Evolutionary conservation across 1,140 invertebrate species (phyloP), one percentile per base, ranked within the genome.

Genomic region (Drosophila sulfurigaster): DNA sequence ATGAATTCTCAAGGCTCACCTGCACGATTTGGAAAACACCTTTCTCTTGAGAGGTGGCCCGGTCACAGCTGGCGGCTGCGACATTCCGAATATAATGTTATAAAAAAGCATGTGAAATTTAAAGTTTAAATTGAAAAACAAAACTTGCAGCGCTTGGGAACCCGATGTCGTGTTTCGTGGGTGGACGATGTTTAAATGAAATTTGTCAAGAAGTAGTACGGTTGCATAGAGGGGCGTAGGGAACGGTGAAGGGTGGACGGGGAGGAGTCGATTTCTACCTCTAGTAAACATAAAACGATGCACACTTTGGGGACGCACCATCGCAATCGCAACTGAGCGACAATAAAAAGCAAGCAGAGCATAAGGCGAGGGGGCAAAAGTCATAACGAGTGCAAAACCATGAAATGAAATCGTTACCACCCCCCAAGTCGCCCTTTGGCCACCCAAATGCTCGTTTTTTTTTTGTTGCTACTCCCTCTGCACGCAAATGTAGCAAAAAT

Each of bases 311-410:
- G 85, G 85, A 85, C 85, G 51, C 68, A 30, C 20, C 64, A 52
- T 5, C 72, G 54, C 81, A 35, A 45, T 77, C 54, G 76, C 74
- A 87, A 81, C 83, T 87, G 85, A 72, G 86, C 85, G 81, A 88
- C 83, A 89, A 88, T 89, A 88, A 88, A 88, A 88, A 81, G 10
- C 57, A 75, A 68, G 85, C 59, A 78, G 76, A 74, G 79, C 65
- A 69, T 46, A 62, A 67, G 68, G 69, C 57, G 20, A 66, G 57
- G 52, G 65, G 75, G 75, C 75, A 90, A 83, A 83, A 89, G 85
- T 89, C 85, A 89, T 89, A 89, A 89, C 85, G 85, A 89, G 85
- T 89, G 86, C 85, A 89, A 89, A 90, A 79, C 86, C 85, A 90
- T 89, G 85, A 89, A 89, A 89, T 89, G 85, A 89, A 88, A 90